Evolutionary conservation across 2,888 invertebrate genomes (phyloP), one percentile per base, ranked within the genome.

Genomic region (Ophion ventricosus): DNA sequence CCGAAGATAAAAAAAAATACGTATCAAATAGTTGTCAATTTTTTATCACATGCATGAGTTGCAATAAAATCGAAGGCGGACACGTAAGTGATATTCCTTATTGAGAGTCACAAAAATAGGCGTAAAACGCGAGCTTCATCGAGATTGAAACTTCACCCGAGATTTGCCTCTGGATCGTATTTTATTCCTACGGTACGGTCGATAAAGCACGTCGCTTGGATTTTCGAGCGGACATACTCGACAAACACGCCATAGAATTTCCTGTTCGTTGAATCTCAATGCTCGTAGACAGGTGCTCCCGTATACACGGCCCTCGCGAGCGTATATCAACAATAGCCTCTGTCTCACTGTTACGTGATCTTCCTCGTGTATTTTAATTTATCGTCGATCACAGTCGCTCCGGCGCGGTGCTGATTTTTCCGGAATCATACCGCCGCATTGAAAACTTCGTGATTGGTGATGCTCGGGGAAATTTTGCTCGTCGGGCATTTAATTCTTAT

Each of bases 251-350:
- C 23, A 57, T 64, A 57, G 43, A 66, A 80, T 80, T 73, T 80
- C 40, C 64, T 66, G 43, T 67, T 49, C 23, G 67, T 25, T 73
- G 73, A 66, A 80, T 73, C 74, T 67, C 67, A 80, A 80, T 61
- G 66, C 49, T 66, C 56, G 29, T 43, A 76, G 64, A 35, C 61
- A 29, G 17, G 57, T 59, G 26, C 59, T 11, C 54, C 2, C 11
- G 29, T 35, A 20, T 35, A 35, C 67, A 2, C 14, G 49, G 17
- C 23, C 20, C 23, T 23, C 17, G 10, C 49, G 57, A 63, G 23
- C 54, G 54, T 59, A 59, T 59, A 66, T 76, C 49, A 49, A 49
- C 73, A 67, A 80, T 67, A 67, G 59, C 67, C 59, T 11, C 73
- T 49, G 49, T 49, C 49, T 66, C 40, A 29, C 40, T 49, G 35